These are phyloP conservation scores for Bugula neritina DNA, from an alignment of 2,888 invertebrate genomes.

Conservation along the genomic window DNA sequence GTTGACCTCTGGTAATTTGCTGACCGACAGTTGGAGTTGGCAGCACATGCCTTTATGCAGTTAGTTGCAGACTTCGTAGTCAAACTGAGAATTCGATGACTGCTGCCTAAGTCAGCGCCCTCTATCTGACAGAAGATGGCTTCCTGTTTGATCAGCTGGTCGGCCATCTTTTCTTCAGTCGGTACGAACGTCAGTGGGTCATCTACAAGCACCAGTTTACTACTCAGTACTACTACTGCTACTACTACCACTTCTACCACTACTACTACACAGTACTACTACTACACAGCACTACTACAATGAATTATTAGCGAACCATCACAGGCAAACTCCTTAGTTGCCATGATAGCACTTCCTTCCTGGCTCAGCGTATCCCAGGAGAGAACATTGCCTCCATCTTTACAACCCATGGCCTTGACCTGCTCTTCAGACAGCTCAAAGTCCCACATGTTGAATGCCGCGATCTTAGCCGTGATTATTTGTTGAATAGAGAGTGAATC, in stretches of 20 bases:
- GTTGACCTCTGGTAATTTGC: background rate
- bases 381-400: background rate
- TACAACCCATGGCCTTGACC: background rate
- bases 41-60: background rate
- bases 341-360: background rate
- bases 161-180: background rate
- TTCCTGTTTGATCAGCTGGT: background rate
- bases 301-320: too few relatives aligned
- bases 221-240: too few relatives aligned
- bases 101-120: background rate
- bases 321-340: background rate
- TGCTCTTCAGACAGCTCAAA: background rate
- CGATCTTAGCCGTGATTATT: background rate
- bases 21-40: background rate
- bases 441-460: background rate
- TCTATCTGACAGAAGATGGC: background rate
- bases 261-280: too few relatives aligned
- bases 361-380: background rate
- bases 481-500: too few relatives aligned
- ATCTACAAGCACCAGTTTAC: background rate
- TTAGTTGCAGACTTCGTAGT: background rate
- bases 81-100: background rate
- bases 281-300: too few relatives aligned
- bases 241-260: too few relatives aligned
- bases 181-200: background rate